A percentile compares a stretch with the other conserved stretches of the same genome.
Conservation (phyloP, 2,113 vertebrate genomes). For the Rhegmatorhina hoffmannsi region DNA sequence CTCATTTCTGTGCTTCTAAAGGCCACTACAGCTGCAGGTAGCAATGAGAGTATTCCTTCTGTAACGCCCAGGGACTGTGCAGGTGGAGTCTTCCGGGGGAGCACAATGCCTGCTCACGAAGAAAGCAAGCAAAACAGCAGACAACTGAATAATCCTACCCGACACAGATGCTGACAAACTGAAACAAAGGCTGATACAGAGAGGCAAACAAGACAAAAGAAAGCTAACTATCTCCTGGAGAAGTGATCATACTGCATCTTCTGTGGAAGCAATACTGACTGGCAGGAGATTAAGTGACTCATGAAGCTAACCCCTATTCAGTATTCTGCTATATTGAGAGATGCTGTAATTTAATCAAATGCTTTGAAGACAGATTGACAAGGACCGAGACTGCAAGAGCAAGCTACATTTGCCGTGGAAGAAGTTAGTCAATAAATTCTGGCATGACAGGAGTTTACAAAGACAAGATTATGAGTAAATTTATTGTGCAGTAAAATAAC, state of each 20-base stretch:
- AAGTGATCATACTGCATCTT: not conserved
- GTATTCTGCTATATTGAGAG: not conserved
- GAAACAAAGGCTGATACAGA: slow-evolving; percentile 38
- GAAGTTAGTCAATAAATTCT: not conserved
- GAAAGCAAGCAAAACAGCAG: not conserved
- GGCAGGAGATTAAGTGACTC: not conserved
- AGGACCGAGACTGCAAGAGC: fast-evolving
- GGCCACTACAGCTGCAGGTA: slow-evolving; percentile 22
- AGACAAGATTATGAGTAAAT: not conserved
- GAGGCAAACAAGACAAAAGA: not conserved
- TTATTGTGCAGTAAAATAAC: not conserved
- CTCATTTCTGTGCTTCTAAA: not conserved
- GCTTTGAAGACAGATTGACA: not conserved
- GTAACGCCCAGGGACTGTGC: not conserved
- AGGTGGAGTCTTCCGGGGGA: slow-evolving; percentile 26
- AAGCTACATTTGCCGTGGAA: not conserved
- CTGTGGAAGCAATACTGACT: not conserved
- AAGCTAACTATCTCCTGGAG: not conserved
- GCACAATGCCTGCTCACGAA: not conserved
- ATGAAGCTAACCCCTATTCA: not conserved
- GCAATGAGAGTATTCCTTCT: not conserved
- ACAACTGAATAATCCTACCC: slow-evolving; percentile 10
- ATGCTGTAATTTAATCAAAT: not conserved
- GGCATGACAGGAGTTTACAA: not conserved
- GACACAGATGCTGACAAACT: not conserved